Evolutionary conservation across 2,797 vertebrate species (phyloP).

Genomic region (Sphaeramia orbicularis): DNA sequence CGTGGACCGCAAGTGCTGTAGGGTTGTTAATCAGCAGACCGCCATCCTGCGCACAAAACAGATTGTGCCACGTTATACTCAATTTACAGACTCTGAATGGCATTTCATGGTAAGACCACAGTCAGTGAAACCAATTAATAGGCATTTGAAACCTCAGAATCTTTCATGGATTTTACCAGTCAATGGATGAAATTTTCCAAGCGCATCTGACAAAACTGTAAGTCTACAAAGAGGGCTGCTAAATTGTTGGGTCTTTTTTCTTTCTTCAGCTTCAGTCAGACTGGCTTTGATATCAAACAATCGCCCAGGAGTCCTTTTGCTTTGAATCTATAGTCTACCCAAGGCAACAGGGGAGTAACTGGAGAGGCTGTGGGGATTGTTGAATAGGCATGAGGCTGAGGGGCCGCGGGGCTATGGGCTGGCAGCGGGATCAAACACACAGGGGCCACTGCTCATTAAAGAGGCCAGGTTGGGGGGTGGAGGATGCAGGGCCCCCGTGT

Average conservation of each 20-base stretch:
- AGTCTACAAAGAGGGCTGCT: slow-evolving; percentile 32
- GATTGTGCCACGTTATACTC: slow-evolving; percentile 31
- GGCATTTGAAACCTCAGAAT: slow-evolving; percentile 34
- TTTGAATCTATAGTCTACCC: slow-evolving; percentile 73
- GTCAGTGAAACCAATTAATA: slow-evolving; percentile 47
- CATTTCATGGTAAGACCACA: slow-evolving; percentile 34
- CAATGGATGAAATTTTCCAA: slow-evolving; percentile 44
- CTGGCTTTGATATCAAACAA: slow-evolving; percentile 76
- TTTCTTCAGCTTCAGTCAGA: slow-evolving; percentile 37
- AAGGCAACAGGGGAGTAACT: slow-evolving; percentile 60
- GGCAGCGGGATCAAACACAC: slow-evolving; percentile 81
- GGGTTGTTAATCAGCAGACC: slow-evolving; percentile 97
- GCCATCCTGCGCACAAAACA: slow-evolving; percentile 88
- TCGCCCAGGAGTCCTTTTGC: slow-evolving; percentile 67
- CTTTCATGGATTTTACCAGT: slow-evolving; percentile 45
- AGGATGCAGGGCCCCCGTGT: slow-evolving; percentile 57
- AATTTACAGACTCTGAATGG: slow-evolving; percentile 19
- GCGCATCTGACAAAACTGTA: slow-evolving; percentile 44
- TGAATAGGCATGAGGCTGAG: slow-evolving; percentile 82
- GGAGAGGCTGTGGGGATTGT: slow-evolving; percentile 63
- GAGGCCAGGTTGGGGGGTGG: slow-evolving; percentile 68
- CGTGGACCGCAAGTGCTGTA: slow-evolving; percentile 93
- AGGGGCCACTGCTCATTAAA: slow-evolving; percentile 82
- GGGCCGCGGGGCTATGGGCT: slow-evolving; percentile 65
- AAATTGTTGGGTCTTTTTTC: slow-evolving; percentile 25